Percentiles rank a stretch among this genome's conserved stretches.
Conservation (phyloP, 1,140 invertebrate species). For the Drusus annulatus region DNA sequence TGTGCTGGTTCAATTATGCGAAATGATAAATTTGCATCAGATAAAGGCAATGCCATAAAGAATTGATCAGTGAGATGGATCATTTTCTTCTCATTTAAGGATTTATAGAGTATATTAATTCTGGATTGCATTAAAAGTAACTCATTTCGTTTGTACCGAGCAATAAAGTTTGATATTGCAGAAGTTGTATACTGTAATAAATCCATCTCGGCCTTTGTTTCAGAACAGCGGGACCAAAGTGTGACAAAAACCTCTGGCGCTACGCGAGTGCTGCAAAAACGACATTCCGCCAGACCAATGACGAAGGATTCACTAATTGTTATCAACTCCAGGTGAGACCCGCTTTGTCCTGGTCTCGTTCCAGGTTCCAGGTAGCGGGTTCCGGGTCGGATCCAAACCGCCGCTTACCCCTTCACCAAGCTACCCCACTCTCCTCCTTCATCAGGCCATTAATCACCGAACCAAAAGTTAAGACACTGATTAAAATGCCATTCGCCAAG, state of each 20-base stretch:
- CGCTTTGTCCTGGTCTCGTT: conserved; percentile 49
- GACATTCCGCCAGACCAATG: conserved; percentile 45
- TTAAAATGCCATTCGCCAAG: conserved; percentile 72
- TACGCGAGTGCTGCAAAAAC: conserved; percentile 8
- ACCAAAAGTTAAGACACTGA: conserved; percentile 72
- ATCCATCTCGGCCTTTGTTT: too few species aligned
- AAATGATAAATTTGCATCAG: too few species aligned
- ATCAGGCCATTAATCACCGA: conserved; percentile 68
- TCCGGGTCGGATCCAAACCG: conserved; percentile 10
- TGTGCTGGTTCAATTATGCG: too few species aligned
- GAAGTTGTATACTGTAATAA: too few species aligned
- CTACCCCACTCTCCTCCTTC: conserved; percentile 24
- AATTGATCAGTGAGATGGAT: too few species aligned
- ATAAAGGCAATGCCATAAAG: too few species aligned
- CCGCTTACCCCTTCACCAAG: background rate
- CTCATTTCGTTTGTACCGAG: too few species aligned
- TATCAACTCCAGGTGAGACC: conserved; percentile 35
- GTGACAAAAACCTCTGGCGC: background rate
- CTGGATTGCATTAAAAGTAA: too few species aligned
- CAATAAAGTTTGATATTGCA: too few species aligned
- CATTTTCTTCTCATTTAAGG: too few species aligned
- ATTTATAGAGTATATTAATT: too few species aligned
- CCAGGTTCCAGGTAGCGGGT: conserved; percentile 29
- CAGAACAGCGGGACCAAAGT: background rate
- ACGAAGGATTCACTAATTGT: conserved; percentile 47